These are phyloP conservation scores for Orthosia gothica DNA, from an alignment of 2,888 invertebrate species.

Conservation along the genomic window DNA sequence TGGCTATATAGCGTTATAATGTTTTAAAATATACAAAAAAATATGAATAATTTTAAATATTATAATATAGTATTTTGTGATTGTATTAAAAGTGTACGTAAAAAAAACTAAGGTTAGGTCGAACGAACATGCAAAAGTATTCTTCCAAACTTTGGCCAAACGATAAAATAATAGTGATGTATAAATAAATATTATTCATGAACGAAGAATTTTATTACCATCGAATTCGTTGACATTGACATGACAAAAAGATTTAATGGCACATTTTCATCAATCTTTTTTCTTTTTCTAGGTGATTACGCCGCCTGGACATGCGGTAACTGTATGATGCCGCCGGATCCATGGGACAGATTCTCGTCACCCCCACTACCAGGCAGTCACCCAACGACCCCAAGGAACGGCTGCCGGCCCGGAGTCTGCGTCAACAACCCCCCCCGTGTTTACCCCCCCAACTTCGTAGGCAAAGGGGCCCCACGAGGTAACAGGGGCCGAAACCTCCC, in stretches of 20 bases:
- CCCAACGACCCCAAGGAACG: constrained; percentile 83
- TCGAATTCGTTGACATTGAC: constrained; percentile 12
- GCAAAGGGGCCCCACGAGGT: constrained; percentile 77
- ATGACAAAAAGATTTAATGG: neutral
- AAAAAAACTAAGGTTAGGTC: constrained; percentile 69
- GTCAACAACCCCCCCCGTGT: constrained; percentile 72
- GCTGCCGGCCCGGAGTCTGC: constrained; percentile 85
- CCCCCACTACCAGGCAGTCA: constrained; percentile 80
- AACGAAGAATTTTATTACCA: constrained; percentile 67
- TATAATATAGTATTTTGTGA: constrained; percentile 74
- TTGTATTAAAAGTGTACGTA: constrained; percentile 73
- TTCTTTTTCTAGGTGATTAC: constrained; percentile 81
- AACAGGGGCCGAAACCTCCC: constrained; percentile 84
- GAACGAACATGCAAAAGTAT: constrained; percentile 80
- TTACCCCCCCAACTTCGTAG: constrained; percentile 77
- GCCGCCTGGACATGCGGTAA: constrained; percentile 81
- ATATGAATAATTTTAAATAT: constrained; percentile 64
- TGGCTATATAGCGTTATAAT: constrained; percentile 52
- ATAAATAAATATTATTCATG: constrained; percentile 87
- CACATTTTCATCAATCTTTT: constrained; percentile 3
- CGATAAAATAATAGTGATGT: constrained; percentile 84
- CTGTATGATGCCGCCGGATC: constrained; percentile 82
- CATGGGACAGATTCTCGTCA: constrained; percentile 82
- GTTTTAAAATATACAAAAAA: constrained; percentile 63
- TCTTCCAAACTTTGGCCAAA: constrained; percentile 90